Conservation (phyloP, 2,797 vertebrate species). For the Acanthurus lineatus region DNA sequence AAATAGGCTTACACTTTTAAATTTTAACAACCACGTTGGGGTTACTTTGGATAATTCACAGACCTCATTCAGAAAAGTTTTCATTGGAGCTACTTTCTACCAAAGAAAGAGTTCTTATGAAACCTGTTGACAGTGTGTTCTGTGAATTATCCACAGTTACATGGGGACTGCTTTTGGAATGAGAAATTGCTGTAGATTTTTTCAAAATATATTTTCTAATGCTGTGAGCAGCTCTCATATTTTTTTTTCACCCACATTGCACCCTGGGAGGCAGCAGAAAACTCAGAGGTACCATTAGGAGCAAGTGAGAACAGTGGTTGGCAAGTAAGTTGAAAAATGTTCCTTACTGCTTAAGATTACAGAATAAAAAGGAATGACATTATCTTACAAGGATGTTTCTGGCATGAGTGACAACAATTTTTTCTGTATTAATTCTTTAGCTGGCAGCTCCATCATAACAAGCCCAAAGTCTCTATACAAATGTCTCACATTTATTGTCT, state of each 20-base stretch:
- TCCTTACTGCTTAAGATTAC: not conserved
- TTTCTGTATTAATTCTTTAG: not conserved
- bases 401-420: not conserved
- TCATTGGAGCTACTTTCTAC: not conserved
- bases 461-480: not conserved
- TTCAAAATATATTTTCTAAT: not conserved
- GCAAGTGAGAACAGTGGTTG: not conserved
- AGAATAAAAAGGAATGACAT: not conserved
- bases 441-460: not conserved
- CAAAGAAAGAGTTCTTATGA: not conserved
- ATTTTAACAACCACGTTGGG: not conserved
- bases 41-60: constrained; percentile 3
- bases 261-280: not conserved
- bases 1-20: not conserved
- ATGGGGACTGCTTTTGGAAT: not conserved
- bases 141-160: constrained; percentile 3
- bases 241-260: not conserved
- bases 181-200: not conserved
- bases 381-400: not conserved
- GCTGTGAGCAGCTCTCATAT: not conserved
- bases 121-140: not conserved
- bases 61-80: not conserved
- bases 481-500: not conserved
- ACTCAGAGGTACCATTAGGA: not conserved
- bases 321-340: not conserved